Base-by-base conservation (phyloP, 2,113 vertebrate genomes). In the Otis tarda region DNA sequence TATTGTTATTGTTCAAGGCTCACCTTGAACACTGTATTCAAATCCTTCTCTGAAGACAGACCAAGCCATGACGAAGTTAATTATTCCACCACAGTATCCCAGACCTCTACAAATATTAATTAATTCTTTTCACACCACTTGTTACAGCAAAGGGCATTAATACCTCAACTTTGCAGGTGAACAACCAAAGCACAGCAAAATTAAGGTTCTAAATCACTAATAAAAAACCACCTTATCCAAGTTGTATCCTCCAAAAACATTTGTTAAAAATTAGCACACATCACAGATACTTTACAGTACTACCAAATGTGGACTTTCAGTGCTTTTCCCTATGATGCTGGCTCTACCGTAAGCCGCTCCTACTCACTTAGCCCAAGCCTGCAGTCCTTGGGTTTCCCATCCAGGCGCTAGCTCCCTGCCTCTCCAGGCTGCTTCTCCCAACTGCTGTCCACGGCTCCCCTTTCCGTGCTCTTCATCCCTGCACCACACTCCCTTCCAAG, bases 1-100 rank as follows among this genome's bases (percentile, higher is more conserved):
- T n/a, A 52, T 70, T 85, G 78, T 80, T 63, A 37, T 30, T 80
- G 27, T 70, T 77, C 64, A 55, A 52, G 52, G 75, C 23, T 55
- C 35, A 63, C 64, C 77, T 69, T 24, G 33, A 83, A 57, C 23
- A 71, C 27, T 4, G 0, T 31, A 85, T 55, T 86, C 59, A 86
- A 81, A 86, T 70, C n/a, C 37, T 93, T 11, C 78, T 90, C 92
- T 70, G 55, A 90, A 86, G 43, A 59, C 50, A 91, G 71, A 96
- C 9, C 28, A 83, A 55, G 85, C 52, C 69, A 52, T 55, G 60
- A 94, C 74, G 35, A 77, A 88, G 49, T 39, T 80, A 77, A 86
- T 88, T 80, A 93, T 91, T 65, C 63, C 35, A 80, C 63, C 9
- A 7, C 14, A 74, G 47, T 49, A 92, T 75, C 27, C 0, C 1